Conservation (phyloP, 2,113 vertebrate species). For the Ranitomeya variabilis region DNA sequence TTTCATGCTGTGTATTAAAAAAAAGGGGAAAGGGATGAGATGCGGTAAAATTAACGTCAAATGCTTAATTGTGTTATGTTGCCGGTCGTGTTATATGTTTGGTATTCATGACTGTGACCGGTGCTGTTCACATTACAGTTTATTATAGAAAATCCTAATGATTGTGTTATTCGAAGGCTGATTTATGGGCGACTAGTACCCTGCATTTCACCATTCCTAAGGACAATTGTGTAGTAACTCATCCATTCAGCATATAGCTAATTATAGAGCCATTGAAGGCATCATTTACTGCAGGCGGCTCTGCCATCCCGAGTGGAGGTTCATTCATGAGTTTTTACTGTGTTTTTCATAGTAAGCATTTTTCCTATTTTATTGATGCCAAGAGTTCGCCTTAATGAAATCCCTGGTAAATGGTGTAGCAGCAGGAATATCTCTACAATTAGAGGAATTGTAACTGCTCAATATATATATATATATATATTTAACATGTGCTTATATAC, state of each 20-base stretch:
- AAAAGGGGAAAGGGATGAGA: too few relatives aligned
- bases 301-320: constrained; percentile 12
- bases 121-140: background rate
- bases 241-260: constrained; percentile 46
- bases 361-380: constrained; percentile 5
- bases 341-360: constrained; percentile 43
- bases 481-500: too few relatives aligned
- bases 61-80: too few relatives aligned
- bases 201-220: background rate
- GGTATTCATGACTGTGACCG: too few relatives aligned
- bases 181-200: background rate
- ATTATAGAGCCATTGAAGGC: constrained; percentile 40
- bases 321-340: constrained; percentile 37
- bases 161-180: background rate
- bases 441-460: background rate
- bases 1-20: background rate
- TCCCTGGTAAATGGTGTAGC: constrained; percentile 22
- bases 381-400: constrained; percentile 19
- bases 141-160: background rate
- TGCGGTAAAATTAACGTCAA: too few relatives aligned
- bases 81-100: too few relatives aligned
- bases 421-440: background rate
- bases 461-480: background rate
- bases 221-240: constrained; percentile 11
- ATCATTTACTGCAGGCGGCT: constrained; percentile 12